Conservation (phyloP, 2,113 vertebrate genomes). For the Tapirus terrestris region DNA sequence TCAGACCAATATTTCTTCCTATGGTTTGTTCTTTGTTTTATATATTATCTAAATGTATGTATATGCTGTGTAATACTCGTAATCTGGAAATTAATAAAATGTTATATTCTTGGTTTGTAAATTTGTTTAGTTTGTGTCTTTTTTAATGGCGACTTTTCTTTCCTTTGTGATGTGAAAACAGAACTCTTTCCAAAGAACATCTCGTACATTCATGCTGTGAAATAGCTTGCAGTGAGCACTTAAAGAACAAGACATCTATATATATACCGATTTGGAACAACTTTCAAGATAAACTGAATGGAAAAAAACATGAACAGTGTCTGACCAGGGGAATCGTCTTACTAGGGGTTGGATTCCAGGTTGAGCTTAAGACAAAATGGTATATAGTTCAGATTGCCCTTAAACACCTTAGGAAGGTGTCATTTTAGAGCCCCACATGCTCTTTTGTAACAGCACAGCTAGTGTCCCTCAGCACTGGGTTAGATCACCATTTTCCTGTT, state of each 20-base stretch:
- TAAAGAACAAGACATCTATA: not conserved
- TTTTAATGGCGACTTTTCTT: conserved; percentile 16
- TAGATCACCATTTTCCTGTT: accelerated
- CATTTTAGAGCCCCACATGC: accelerated
- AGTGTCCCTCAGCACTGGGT: not conserved
- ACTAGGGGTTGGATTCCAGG: not conserved
- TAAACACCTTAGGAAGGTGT: not conserved
- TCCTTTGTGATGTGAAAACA: not conserved
- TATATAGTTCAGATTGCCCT: not conserved
- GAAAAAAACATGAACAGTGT: not conserved
- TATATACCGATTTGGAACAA: not conserved
- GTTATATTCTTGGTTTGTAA: conserved; percentile 84
- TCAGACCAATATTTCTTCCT: conserved; percentile 75
- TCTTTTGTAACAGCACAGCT: not conserved
- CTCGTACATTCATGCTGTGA: not conserved
- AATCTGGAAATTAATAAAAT: conserved; percentile 86
- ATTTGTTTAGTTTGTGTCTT: conserved; percentile 51
- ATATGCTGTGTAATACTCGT: conserved; percentile 74
- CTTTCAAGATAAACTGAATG: not conserved
- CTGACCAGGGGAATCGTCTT: not conserved
- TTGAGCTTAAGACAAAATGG: not conserved
- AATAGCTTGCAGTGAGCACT: not conserved
- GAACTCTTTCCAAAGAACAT: not conserved
- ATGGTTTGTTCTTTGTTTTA: conserved; percentile 81
- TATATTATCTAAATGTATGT: conserved; percentile 79